Evolutionary conservation across 2,113 vertebrate species (phyloP), one percentile per base, ranked within the genome.

Genomic region (Dipodomys merriami): DNA sequence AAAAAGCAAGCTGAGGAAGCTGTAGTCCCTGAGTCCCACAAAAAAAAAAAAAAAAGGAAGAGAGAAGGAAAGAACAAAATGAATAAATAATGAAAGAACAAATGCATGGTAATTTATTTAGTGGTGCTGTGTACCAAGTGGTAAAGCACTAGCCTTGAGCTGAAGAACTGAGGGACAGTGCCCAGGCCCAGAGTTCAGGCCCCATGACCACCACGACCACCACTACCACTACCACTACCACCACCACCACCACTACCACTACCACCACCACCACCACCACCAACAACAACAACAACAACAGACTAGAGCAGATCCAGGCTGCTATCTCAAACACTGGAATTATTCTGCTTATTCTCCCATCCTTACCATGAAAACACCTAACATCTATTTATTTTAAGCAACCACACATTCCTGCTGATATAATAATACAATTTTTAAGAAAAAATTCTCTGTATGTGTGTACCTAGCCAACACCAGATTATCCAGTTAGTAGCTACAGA

Each of bases 401-500:
- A 94, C 74, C 30, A 79, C 11, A 46, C n/a, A 82, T 65, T 78
- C 86, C 60, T 79, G 86, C 7, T 73, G 79, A 12, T 35, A 25
- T 25, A 18, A 57, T 72, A 49, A 85, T 85, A 86, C 92, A 73
- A 87, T 86, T 94, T 93, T 25, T 30, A 94, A 82, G 35, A 91
- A 88, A 93, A 49, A 94, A 62, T 83, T 12, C 7, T 96, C n/a
- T 57, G 64, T 16, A 82, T 83, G 30, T 78, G 94, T 87, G 90
- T 79, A 90, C 7, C 13, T 84, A 81, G 33, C 69, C 85, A 27
- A 87, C 18, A 96, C 6, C 39, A 88, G 25, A 74, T 29, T 71
- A 91, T 92, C 90, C 62, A 91, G 72, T 78, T 84, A 69, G 18
- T 67, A 60, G 11, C 76, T 30, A 93, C 44, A 86, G 39, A 93